A percentile compares a stretch with the other conserved stretches of the same genome.
Conservation (phyloP, 1,140 invertebrate species). For the Platorchestia sp. region DNA sequence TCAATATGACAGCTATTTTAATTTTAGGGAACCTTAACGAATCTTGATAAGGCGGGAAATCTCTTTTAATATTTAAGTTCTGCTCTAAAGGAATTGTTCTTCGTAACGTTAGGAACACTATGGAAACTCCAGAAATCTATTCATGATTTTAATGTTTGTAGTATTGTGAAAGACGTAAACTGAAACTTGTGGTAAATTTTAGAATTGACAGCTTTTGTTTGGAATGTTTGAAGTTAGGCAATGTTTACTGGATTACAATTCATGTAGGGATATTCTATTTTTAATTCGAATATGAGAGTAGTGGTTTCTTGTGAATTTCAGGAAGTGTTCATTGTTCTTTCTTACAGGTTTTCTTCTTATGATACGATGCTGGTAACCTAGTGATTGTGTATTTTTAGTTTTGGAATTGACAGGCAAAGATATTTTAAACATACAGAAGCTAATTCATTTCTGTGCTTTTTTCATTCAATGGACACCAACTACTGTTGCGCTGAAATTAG, state of each 20-base stretch:
- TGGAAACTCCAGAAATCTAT: not conserved
- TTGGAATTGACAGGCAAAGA: not conserved
- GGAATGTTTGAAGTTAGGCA: not conserved
- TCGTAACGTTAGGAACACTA: not conserved
- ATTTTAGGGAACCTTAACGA: not conserved
- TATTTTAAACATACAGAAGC: not conserved
- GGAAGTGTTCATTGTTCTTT: not conserved
- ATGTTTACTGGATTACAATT: too few relatives aligned
- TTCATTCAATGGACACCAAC: not conserved
- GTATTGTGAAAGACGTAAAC: not conserved
- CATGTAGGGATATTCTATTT: too few relatives aligned
- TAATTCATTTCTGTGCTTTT: not conserved
- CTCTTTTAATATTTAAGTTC: not conserved
- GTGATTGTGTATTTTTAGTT: not conserved
- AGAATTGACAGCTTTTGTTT: not conserved
- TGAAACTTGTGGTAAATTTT: not conserved
- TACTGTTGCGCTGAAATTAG: not conserved
- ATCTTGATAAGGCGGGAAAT: not conserved
- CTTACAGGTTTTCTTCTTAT: not conserved
- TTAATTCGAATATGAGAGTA: not conserved
- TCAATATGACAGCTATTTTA: not conserved
- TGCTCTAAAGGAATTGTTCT: not conserved
- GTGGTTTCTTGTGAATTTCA: not conserved
- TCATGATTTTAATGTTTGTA: not conserved
- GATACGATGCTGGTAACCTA: not conserved